phyloP scores from a whole-genome alignment of 2,797 vertebrate genomes.

The Gorsachius magnificus region DNA sequence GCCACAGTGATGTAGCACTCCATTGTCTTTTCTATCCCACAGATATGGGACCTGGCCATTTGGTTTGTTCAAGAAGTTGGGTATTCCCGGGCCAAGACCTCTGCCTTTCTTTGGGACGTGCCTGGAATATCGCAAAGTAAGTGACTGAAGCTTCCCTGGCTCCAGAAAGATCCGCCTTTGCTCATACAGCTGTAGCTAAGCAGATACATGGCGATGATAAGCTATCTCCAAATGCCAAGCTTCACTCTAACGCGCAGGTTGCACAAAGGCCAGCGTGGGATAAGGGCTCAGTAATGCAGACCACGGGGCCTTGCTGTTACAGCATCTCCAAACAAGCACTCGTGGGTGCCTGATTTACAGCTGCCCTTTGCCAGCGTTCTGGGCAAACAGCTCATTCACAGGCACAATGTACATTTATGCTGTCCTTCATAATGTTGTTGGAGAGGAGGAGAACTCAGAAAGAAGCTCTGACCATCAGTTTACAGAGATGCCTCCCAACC shows the following conservation, averaged over 20 bases:
- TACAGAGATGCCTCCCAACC: not conserved
- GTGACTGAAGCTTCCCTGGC: not conserved
- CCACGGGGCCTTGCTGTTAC: not conserved
- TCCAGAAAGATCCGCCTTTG: not conserved
- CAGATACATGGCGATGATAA: not conserved
- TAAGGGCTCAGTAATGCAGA: not conserved
- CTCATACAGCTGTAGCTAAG: not conserved
- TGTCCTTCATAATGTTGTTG: not conserved
- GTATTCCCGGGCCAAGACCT: constrained; percentile 76
- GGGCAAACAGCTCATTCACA: not conserved
- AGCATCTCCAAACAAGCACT: not conserved
- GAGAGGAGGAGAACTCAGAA: not conserved
- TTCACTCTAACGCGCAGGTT: rapidly evolving
- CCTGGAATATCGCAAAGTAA: constrained; percentile 66
- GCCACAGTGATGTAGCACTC: not conserved
- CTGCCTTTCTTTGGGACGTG: constrained; percentile 73
- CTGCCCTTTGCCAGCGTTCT: not conserved
- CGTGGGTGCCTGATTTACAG: not conserved
- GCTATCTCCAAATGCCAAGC: not conserved
- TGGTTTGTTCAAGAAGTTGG: constrained; percentile 77
- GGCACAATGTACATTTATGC: rapidly evolving
- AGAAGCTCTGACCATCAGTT: not conserved
- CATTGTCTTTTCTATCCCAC: not conserved
- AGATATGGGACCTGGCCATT: constrained; percentile 76
- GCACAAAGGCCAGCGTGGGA: not conserved